phyloP scores from a whole-genome alignment of 37 sponge, comb jelly and placozoan genomes.

The Agelas oroides region DNA sequence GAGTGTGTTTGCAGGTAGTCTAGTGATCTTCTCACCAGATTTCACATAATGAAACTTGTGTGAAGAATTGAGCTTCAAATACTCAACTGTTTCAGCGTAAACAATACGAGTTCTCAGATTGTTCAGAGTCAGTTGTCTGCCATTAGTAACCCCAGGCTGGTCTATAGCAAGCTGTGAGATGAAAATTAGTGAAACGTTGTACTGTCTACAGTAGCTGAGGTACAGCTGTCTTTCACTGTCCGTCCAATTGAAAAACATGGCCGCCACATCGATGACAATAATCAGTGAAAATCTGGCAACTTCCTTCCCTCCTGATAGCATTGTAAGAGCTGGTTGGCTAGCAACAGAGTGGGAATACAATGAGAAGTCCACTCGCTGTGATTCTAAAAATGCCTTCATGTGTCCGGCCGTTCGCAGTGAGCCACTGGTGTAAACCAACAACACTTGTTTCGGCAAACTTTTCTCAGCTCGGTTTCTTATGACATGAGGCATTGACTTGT shows the following conservation, averaged over 20 bases:
- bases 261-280: not conserved
- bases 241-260: not conserved
- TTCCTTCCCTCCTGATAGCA: not conserved
- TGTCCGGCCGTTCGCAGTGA: no score
- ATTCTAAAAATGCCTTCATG: no score
- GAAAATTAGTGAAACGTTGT: not conserved
- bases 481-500: no score
- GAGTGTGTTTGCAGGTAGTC: no score
- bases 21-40: not conserved
- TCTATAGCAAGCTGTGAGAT: not conserved
- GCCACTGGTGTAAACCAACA: no score
- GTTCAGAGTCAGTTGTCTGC: no score
- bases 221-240: not conserved
- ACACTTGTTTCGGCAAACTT: no score
- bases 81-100: not conserved
- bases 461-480: no score
- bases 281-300: not conserved
- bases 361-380: no score
- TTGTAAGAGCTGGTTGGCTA: no score
- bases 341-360: no score
- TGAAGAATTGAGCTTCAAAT: not conserved
- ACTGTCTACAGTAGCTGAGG: not conserved
- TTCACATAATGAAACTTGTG: conserved; percentile 12
- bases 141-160: no score
- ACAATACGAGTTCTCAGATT: not conserved